Base-by-base conservation (phyloP, 2,888 invertebrate species). In the Heliconius charithonia region DNA sequence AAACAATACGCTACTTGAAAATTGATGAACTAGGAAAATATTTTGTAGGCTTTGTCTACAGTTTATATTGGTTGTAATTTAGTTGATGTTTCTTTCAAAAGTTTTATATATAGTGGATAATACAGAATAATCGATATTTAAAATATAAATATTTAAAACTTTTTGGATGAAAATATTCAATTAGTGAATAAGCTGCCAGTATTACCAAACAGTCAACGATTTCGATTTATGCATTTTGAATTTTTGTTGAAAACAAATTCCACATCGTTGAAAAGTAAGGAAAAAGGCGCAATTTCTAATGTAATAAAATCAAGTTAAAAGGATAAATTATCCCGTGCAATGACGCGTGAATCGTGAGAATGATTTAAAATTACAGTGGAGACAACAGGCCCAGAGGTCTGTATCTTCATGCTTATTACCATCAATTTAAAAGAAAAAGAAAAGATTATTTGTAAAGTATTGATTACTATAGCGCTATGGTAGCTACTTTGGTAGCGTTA, bases 1-100 rank as follows among this genome's bases (percentile, higher is more conserved):
- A 81, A 81, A 62, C 65, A 73, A 76, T 73, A 79, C 51, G 66
- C 59, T 37, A 59, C 75, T 76, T 73, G 63, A 75, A 77, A 75
- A 81, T 45, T 74, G 65, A 77, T 75, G 75, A 75, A 71, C 62
- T 67, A 29, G 59, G 32, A 16, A 37, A 80, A 59, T 62, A 59
- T 74, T 80, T 78, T 70, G 73, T 77, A 22, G 13, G 62, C 19
- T 74, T 74, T 45, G 74, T 74, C 22, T 73, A 37, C 22, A 63
- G 7, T 62, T 27, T 22, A 37, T 41, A 27, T 74, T 59, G 12
- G 4, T n/a, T 56, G 3, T 4, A 59, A 59, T 59, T 59, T 10
- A 12, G 10, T 59, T 59, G 3, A 10, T 59, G 59, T 59, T 3
- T n/a, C 6, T n/a, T 10, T n/a, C 1, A 59, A 12, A 59, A 59